Evolutionary conservation across 1,140 invertebrate species (phyloP).

Genomic region (Nebria ingens): DNA sequence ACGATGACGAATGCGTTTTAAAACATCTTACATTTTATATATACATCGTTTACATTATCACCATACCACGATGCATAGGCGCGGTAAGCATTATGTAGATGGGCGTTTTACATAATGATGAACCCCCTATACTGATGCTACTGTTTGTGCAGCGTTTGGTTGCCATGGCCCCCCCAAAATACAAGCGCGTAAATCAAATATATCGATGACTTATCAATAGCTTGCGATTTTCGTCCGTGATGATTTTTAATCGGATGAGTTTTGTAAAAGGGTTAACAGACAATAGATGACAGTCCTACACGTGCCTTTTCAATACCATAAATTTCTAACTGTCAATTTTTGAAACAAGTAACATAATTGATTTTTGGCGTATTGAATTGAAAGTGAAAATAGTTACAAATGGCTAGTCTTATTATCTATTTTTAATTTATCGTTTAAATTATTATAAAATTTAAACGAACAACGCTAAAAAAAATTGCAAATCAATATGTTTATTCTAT

Average conservation of each 20-base stretch:
- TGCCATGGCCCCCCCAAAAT: background rate
- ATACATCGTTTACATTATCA: background rate
- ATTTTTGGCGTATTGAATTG: too few relatives aligned
- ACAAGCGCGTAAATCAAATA: background rate
- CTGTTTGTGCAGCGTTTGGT: background rate
- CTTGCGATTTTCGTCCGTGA: background rate
- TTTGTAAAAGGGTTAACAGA: background rate
- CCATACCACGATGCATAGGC: background rate
- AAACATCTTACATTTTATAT: background rate
- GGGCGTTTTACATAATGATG: background rate
- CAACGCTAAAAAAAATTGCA: too few relatives aligned
- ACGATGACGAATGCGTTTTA: background rate
- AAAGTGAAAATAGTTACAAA: too few relatives aligned
- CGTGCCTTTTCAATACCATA: background rate
- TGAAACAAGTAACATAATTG: too few relatives aligned
- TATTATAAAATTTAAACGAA: too few relatives aligned
- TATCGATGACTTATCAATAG: conserved; percentile 5
- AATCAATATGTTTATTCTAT: too few relatives aligned
- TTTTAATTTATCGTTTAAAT: too few relatives aligned
- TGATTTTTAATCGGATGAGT: background rate
- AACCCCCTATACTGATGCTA: background rate
- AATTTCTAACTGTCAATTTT: too few relatives aligned
- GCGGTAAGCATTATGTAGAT: background rate
- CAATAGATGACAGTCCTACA: too few relatives aligned
- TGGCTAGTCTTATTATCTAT: too few relatives aligned